phyloP scores from a whole-genome alignment of 1,140 invertebrate species.

The Leptinotarsa lineolata region DNA sequence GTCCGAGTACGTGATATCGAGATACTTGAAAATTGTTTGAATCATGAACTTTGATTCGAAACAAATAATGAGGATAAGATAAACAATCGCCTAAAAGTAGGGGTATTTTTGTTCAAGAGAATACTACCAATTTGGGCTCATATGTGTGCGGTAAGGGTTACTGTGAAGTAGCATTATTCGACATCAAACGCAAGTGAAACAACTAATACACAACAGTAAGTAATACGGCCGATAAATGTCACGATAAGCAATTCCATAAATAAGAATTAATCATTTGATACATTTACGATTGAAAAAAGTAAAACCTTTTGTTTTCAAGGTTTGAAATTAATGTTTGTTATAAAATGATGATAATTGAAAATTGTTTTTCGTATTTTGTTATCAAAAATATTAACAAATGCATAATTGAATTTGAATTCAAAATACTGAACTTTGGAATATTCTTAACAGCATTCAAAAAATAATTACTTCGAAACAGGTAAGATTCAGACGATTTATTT shows the following conservation, averaged over 20 bases:
- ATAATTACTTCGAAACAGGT: too few species aligned
- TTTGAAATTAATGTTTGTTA: too few species aligned
- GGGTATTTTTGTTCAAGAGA: background rate
- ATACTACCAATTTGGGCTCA: constrained; percentile 3
- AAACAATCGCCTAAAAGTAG: constrained; percentile 20
- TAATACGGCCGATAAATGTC: background rate
- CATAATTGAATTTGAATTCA: too few species aligned
- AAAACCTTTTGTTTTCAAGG: too few species aligned
- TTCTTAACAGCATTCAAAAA: too few species aligned
- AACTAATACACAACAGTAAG: background rate
- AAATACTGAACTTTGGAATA: too few species aligned
- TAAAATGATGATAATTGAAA: too few species aligned
- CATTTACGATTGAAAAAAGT: background rate
- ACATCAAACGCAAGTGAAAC: too few species aligned
- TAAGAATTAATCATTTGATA: background rate
- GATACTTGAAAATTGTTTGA: constrained; percentile 14
- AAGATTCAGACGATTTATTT: too few species aligned
- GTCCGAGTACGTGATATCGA: background rate
- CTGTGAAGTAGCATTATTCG: too few species aligned
- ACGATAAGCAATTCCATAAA: constrained; percentile 1
- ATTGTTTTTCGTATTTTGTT: too few species aligned
- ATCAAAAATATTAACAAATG: too few species aligned
- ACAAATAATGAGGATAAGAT: constrained; percentile 24
- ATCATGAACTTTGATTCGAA: constrained; percentile 29
- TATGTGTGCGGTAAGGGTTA: background rate